Percentiles rank a stretch among this genome's conserved stretches.
Conservation (phyloP, 92 coral and sea anemone species). For the Zoanthus sansibaricus region DNA sequence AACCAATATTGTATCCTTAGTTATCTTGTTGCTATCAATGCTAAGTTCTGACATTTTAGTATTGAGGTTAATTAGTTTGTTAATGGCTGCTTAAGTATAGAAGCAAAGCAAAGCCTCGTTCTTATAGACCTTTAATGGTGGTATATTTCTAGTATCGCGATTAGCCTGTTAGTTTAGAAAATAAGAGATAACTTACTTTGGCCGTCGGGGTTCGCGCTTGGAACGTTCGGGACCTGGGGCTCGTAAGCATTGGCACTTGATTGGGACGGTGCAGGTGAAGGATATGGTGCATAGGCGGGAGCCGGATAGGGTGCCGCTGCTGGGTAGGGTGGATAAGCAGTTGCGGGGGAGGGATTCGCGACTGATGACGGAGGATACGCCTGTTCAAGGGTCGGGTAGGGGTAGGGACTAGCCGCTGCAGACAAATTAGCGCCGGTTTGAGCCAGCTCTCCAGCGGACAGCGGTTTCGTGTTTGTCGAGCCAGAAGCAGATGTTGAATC, state of each 20-base stretch:
- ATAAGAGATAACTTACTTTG: constrained; percentile 22
- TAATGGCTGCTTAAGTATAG: background rate
- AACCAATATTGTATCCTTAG: too few species aligned
- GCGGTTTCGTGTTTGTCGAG: constrained; percentile 36
- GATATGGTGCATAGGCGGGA: constrained; percentile 67
- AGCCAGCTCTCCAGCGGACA: constrained; percentile 56
- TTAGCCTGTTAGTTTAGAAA: background rate
- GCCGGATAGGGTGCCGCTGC: constrained; percentile 54
- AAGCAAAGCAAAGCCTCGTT: background rate
- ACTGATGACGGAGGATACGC: constrained; percentile 48
- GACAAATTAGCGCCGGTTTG: constrained; percentile 44
- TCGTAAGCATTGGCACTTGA: constrained; percentile 38
- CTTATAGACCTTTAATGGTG: background rate
- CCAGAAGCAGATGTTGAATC: constrained; percentile 33
- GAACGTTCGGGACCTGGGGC: constrained; percentile 1
- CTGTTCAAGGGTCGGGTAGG: constrained; percentile 48
- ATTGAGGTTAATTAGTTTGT: too few species aligned
- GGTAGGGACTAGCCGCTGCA: constrained; percentile 45
- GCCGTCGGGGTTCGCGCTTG: constrained; percentile 34
- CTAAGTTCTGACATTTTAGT: too few species aligned
- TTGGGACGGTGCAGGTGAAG: constrained; percentile 64
- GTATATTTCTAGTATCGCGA: background rate
- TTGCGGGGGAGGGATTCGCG: constrained; percentile 53
- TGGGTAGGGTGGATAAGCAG: constrained; percentile 64
- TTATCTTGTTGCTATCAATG: too few species aligned